Percentiles rank a stretch among this genome's conserved stretches.
Evolutionary conservation across 2,113 vertebrate genomes (phyloP).

Genomic region (Apeltes quadracus): DNA sequence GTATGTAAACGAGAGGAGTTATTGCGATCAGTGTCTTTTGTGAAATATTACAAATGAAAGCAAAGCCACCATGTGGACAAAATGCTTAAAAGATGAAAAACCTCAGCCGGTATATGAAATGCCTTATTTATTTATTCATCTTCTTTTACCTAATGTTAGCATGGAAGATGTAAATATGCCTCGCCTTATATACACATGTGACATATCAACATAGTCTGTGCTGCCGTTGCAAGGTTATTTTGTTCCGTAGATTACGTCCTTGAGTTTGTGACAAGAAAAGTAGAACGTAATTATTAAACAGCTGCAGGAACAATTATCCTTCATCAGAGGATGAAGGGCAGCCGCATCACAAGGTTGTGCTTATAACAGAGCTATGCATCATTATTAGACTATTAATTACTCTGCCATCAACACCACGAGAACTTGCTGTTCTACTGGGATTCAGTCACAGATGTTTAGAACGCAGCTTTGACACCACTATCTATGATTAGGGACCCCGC

Average conservation of each 20-base stretch:
- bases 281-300: slow-evolving; percentile 62
- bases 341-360: slow-evolving; percentile 59
- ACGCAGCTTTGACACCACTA: slow-evolving; percentile 34
- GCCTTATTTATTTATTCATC: not conserved
- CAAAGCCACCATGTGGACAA: not conserved
- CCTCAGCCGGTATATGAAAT: too few species aligned
- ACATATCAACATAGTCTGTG: slow-evolving; percentile 22
- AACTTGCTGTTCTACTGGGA: slow-evolving; percentile 54
- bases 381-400: slow-evolving; percentile 78
- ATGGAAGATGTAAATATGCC: not conserved
- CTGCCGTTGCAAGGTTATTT: slow-evolving; percentile 45
- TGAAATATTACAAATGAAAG: not conserved
- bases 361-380: slow-evolving; percentile 69
- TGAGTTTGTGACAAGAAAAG: slow-evolving; percentile 58
- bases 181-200: slow-evolving; percentile 1
- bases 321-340: slow-evolving; percentile 75
- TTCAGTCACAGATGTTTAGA: slow-evolving; percentile 56
- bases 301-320: slow-evolving; percentile 74
- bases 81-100: not conserved
- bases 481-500: slow-evolving; percentile 20
- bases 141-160: not conserved
- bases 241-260: slow-evolving; percentile 46
- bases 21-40: not conserved
- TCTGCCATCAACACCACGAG: slow-evolving; percentile 63
- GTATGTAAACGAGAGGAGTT: not conserved